phyloP scores from a whole-genome alignment of 2,113 vertebrate genomes.

The Trichomycterus rosablanca region DNA sequence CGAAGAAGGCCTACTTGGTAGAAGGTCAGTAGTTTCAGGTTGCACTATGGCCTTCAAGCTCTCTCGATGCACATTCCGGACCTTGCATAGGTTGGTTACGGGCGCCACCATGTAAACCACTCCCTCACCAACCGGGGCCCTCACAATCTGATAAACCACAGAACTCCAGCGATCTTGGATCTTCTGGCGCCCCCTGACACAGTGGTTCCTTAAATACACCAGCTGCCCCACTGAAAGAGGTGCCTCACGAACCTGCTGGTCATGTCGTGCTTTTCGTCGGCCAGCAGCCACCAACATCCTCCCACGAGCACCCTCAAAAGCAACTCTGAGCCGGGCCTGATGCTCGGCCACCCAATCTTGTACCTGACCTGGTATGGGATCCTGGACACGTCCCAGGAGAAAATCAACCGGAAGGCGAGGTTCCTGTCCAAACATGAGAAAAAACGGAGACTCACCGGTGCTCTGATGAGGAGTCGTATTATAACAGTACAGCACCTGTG shows the following conservation, averaged over 20 bases:
- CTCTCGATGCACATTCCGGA: too few species aligned
- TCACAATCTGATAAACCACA: neutral
- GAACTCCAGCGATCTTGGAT: constrained; percentile 7
- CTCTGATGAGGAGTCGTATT: neutral
- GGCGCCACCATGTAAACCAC: neutral
- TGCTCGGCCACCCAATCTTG: neutral
- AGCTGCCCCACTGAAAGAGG: neutral
- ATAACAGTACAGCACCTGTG: neutral
- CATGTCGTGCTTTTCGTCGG: neutral
- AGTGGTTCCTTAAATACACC: neutral
- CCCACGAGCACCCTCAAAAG: neutral
- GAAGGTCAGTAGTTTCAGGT: too few species aligned
- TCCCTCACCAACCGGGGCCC: neutral
- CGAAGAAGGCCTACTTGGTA: too few species aligned
- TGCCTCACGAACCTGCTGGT: neutral
- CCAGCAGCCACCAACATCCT: neutral
- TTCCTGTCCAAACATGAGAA: neutral
- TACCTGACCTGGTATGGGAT: neutral
- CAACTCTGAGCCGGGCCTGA: neutral
- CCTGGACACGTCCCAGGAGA: neutral
- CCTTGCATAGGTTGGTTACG: neutral
- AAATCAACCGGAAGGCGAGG: neutral
- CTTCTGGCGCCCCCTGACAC: neutral
- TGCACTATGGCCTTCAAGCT: too few species aligned
- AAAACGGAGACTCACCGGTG: neutral